Conservation (phyloP, 2,797 vertebrate genomes). For the Cygnus olor region DNA sequence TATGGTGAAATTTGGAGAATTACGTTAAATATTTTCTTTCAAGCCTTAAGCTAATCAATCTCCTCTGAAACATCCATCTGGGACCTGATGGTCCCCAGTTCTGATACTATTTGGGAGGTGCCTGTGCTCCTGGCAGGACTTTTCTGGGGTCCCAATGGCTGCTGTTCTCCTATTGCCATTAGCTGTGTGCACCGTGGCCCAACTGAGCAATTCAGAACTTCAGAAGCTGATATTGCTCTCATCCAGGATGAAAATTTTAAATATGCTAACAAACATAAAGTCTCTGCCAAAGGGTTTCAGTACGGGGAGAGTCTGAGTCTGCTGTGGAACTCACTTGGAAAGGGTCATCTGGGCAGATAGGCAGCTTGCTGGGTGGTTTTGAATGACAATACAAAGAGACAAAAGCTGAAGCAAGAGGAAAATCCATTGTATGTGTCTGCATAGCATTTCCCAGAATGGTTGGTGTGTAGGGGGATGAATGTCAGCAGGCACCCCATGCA, state of each 20-base stretch:
- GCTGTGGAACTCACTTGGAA: not conserved
- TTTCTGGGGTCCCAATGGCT: not conserved
- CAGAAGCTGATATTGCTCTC: not conserved
- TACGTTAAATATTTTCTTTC: not conserved
- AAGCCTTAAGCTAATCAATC: not conserved
- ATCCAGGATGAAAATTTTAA: not conserved
- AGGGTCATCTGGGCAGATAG: not conserved
- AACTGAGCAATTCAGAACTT: not conserved
- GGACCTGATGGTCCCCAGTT: not conserved
- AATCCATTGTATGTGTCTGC: fast-evolving
- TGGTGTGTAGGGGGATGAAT: not conserved
- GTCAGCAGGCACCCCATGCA: not conserved
- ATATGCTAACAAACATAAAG: not conserved
- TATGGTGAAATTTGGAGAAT: not conserved
- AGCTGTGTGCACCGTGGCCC: not conserved
- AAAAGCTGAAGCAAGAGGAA: not conserved
- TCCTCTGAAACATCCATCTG: not conserved
- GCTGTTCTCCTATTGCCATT: not conserved
- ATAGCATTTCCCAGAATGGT: not conserved
- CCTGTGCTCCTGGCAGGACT: not conserved
- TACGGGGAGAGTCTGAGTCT: not conserved
- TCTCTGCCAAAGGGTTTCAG: not conserved
- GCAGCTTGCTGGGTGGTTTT: not conserved
- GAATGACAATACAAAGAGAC: not conserved
- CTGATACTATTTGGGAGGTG: not conserved